Conservation (phyloP, 1,140 invertebrate genomes). For the Philaenus spumarius region DNA sequence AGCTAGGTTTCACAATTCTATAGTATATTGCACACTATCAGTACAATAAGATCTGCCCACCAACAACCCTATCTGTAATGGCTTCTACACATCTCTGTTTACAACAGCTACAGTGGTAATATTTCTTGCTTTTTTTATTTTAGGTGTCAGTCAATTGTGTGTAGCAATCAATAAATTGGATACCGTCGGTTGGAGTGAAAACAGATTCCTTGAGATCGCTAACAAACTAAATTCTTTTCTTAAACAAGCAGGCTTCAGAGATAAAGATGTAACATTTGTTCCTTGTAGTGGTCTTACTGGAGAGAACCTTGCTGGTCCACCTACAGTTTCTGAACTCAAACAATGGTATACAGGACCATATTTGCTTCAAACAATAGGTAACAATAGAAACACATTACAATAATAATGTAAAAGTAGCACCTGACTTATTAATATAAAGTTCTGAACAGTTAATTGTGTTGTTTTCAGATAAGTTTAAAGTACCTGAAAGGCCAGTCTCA, state of each 20-base stretch:
- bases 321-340: constrained; percentile 57
- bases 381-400: constrained; percentile 19
- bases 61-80: no score
- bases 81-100: no score
- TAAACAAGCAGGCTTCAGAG: constrained; percentile 91
- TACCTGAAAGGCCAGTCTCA: constrained; percentile 74
- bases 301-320: constrained; percentile 74
- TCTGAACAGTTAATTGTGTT: background rate
- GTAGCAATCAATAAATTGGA: constrained; percentile 85
- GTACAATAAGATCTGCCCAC: no score
- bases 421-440: background rate
- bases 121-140: no score
- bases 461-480: constrained; percentile 65
- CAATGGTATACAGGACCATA: constrained; percentile 85
- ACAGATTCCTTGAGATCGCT: constrained; percentile 80
- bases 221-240: constrained; percentile 82
- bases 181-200: constrained; percentile 68
- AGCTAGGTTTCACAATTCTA: no score
- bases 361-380: constrained; percentile 75
- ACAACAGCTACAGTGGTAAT: no score
- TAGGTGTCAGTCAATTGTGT: constrained; percentile 75
- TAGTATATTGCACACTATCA: no score
- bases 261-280: constrained; percentile 81
- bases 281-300: constrained; percentile 94
- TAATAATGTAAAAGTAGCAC: background rate